These are phyloP conservation scores for Ectemnius cavifrons DNA, from an alignment of 2,888 invertebrate genomes.

Conservation along the genomic window DNA sequence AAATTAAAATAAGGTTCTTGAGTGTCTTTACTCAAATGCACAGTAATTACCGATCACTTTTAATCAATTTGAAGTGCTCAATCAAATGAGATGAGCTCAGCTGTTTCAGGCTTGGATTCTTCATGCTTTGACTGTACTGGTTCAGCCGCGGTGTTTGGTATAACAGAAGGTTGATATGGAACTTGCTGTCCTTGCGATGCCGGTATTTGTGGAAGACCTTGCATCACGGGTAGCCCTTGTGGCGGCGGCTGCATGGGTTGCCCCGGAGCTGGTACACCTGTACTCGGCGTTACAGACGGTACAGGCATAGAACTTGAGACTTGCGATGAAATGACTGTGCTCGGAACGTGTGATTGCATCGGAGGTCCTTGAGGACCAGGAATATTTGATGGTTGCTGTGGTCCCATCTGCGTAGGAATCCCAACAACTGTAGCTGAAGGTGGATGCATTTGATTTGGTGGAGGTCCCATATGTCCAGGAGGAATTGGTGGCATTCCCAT, in stretches of 20 bases:
- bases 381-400: slow-evolving; percentile 47
- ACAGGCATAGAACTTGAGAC: slow-evolving; percentile 50
- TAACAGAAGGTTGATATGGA: slow-evolving; percentile 53
- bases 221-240: slow-evolving; percentile 49
- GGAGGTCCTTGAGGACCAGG: slow-evolving; percentile 53
- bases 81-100: slow-evolving; percentile 91
- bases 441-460: slow-evolving; percentile 52
- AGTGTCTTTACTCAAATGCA: slow-evolving; percentile 49
- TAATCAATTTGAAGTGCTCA: slow-evolving; percentile 68
- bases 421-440: slow-evolving; percentile 46
- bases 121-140: slow-evolving; percentile 48
- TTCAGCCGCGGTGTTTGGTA: slow-evolving; percentile 45
- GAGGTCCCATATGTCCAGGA: slow-evolving; percentile 61
- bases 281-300: slow-evolving; percentile 37
- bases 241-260: slow-evolving; percentile 46
- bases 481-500: slow-evolving; percentile 54
- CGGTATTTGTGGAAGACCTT: slow-evolving; percentile 53
- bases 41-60: slow-evolving; percentile 21
- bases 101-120: slow-evolving; percentile 82
- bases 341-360: slow-evolving; percentile 53
- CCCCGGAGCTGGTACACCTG: slow-evolving; percentile 37
- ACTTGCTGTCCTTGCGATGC: slow-evolving; percentile 55
- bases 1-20: slow-evolving; percentile 27
- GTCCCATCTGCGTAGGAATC: slow-evolving; percentile 50
- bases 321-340: slow-evolving; percentile 48